These are phyloP conservation scores for Melieria crassipennis DNA, from an alignment of 2,888 invertebrate genomes.

Conservation along the genomic window DNA sequence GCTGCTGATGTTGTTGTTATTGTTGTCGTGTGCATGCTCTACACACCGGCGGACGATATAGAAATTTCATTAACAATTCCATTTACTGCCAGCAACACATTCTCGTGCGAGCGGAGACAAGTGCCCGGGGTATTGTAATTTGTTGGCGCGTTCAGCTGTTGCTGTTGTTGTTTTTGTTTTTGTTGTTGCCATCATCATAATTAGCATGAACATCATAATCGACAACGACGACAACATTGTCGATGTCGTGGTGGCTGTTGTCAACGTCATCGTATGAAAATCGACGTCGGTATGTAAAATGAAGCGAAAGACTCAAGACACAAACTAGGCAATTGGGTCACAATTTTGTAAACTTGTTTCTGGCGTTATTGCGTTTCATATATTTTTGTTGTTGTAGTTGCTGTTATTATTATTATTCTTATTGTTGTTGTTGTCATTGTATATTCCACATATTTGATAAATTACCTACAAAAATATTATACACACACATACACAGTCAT, in stretches of 20 bases:
- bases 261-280: constrained; percentile 26
- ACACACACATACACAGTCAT: too few species aligned
- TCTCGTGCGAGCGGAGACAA: background rate
- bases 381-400: constrained; percentile 13
- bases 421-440: background rate
- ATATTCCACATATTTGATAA: too few species aligned
- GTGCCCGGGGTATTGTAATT: too few species aligned
- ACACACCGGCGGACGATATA: background rate
- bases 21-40: too few species aligned
- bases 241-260: constrained; percentile 2
- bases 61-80: background rate
- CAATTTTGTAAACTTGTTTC: constrained; percentile 63
- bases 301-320: constrained; percentile 19
- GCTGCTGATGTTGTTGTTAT: too few species aligned
- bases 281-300: constrained; percentile 40
- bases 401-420: too few species aligned
- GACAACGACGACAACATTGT: too few species aligned
- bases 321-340: constrained; percentile 63
- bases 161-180: background rate
- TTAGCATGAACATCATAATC: too few species aligned
- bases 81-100: background rate
- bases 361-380: background rate
- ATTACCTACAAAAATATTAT: too few species aligned
- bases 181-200: background rate
- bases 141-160: too few species aligned